These are phyloP conservation scores for Acyrthosiphon pisum DNA, from an alignment of 1,140 invertebrate genomes.

Conservation along the genomic window DNA sequence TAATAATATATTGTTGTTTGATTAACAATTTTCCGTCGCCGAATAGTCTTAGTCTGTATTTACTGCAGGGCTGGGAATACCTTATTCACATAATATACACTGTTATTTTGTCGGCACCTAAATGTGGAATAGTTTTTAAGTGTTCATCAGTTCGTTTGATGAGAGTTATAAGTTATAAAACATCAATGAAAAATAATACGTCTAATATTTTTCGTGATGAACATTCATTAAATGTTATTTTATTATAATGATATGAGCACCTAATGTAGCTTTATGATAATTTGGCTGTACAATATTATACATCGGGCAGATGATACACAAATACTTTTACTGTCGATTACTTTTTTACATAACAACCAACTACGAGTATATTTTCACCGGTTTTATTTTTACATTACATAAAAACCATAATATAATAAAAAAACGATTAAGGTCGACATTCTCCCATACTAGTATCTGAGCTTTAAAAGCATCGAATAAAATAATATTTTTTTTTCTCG, in stretches of 20 bases:
- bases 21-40: not conserved
- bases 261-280: not conserved
- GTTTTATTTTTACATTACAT: slow-evolving; percentile 17
- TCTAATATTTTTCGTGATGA: not conserved
- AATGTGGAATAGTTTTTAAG: not conserved
- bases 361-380: not conserved
- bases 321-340: not conserved
- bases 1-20: not conserved
- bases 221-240: not conserved
- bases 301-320: not conserved
- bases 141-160: not conserved
- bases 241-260: not conserved
- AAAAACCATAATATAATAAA: slow-evolving; percentile 3
- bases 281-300: not conserved
- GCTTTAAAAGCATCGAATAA: not conserved
- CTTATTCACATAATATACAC: not conserved
- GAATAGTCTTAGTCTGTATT: not conserved
- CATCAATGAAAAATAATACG: not conserved
- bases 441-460: not conserved
- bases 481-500: not conserved
- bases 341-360: not conserved
- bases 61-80: not conserved
- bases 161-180: not conserved
- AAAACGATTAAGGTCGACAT: slow-evolving; percentile 9
- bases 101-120: not conserved